A percentile compares a stretch with the other conserved stretches of the same genome.
phyloP scores from a whole-genome alignment of 2,888 invertebrate genomes.

The Athetis lepigone region DNA sequence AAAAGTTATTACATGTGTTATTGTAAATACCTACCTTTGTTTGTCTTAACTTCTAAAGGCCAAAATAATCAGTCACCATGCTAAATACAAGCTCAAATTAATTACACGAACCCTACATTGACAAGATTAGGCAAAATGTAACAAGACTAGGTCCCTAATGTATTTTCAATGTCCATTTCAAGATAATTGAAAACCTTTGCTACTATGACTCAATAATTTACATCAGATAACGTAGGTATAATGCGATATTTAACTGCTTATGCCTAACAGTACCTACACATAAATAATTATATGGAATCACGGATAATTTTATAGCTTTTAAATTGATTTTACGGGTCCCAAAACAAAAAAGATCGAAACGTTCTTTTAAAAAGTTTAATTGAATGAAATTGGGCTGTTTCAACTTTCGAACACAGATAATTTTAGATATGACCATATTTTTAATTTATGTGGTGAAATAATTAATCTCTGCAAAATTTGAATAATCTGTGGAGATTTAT shows the following conservation, averaged over 20 bases:
- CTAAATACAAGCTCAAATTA: constrained; percentile 15
- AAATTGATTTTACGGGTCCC: constrained; percentile 38
- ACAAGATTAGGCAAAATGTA: constrained; percentile 38
- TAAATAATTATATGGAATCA: constrained; percentile 39
- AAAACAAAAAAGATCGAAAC: neutral
- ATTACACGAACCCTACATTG: constrained; percentile 26
- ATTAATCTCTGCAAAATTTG: neutral
- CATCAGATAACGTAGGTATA: constrained; percentile 24
- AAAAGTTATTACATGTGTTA: neutral
- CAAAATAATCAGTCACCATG: constrained; percentile 2
- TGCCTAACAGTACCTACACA: constrained; percentile 7
- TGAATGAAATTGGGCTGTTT: constrained; percentile 16
- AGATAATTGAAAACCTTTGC: constrained; percentile 50
- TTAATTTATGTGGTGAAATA: constrained; percentile 1
- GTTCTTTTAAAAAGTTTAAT: neutral
- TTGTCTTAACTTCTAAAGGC: constrained; percentile 1
- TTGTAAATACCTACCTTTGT: neutral
- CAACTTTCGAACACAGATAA: constrained; percentile 7
- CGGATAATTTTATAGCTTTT: constrained; percentile 39
- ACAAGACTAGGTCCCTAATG: constrained; percentile 44
- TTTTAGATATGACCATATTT: constrained; percentile 4
- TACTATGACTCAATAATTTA: constrained; percentile 42
- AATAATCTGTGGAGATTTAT: constrained; percentile 13
- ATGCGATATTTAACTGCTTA: constrained; percentile 26
- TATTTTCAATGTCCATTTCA: constrained; percentile 55